Percentiles rank a stretch among this genome's conserved stretches.
Evolutionary conservation across 2,113 vertebrate species (phyloP).

Genomic region (Romanogobio albipinnatus): DNA sequence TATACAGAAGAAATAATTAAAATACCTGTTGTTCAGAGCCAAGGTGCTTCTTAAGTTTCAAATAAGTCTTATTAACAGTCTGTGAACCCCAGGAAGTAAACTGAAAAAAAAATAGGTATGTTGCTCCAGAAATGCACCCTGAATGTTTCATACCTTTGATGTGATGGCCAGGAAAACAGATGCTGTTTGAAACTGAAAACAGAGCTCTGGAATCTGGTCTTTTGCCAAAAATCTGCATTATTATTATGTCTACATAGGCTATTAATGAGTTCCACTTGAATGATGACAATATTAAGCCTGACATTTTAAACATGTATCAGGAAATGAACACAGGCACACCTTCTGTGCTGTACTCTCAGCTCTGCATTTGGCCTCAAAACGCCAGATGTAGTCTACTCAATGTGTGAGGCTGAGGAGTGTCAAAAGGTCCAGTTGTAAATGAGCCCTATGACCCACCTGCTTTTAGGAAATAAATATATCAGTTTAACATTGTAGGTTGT

Average conservation of each 20-base stretch:
- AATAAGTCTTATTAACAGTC: slow-evolving; percentile 15
- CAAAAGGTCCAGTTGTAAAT: slow-evolving; percentile 49
- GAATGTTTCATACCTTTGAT: slow-evolving; percentile 64
- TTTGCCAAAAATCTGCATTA: slow-evolving; percentile 54
- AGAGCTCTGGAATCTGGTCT: slow-evolving; percentile 61
- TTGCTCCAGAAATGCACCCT: slow-evolving; percentile 64
- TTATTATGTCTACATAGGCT: slow-evolving; percentile 64
- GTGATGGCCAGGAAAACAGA: slow-evolving; percentile 64
- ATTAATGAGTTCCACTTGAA: slow-evolving; percentile 58
- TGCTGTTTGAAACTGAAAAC: slow-evolving; percentile 65
- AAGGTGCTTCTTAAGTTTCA: slow-evolving; percentile 3
- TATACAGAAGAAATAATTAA: not conserved
- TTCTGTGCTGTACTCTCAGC: slow-evolving; percentile 33
- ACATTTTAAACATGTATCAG: slow-evolving; percentile 64
- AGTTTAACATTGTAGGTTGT: not conserved
- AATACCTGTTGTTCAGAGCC: not conserved
- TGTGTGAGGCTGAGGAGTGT: not conserved
- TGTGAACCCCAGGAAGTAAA: slow-evolving; percentile 59
- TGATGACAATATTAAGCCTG: slow-evolving; percentile 61
- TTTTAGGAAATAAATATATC: not conserved
- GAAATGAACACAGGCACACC: slow-evolving; percentile 53
- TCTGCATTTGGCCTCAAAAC: slow-evolving; percentile 56
- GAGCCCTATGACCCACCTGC: slow-evolving; percentile 44
- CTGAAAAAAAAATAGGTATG: slow-evolving; percentile 39
- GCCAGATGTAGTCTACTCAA: slow-evolving; percentile 68